These are phyloP conservation scores for Epizoanthus fatuus DNA, from an alignment of 92 coral and sea anemone genomes.

Conservation along the genomic window DNA sequence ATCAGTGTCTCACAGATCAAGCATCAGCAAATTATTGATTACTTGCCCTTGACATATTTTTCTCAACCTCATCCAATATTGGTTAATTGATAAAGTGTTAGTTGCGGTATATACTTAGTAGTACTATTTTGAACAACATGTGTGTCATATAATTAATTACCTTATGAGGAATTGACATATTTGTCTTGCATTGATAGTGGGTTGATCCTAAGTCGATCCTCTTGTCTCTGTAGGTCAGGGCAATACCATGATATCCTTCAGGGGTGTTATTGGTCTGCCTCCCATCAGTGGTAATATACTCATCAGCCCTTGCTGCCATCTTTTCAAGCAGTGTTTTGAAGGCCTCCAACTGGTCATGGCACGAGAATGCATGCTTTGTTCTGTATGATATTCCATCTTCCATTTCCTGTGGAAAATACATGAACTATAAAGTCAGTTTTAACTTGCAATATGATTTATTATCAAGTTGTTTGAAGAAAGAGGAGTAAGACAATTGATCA, in stretches of 20 bases:
- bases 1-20: no score
- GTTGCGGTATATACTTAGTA: no score
- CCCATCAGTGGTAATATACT: constrained; percentile 45
- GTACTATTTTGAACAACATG: no score
- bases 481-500: not conserved
- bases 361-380: constrained; percentile 57
- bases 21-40: no score
- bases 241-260: constrained; percentile 63
- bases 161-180: constrained; percentile 65
- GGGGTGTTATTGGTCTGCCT: constrained; percentile 38
- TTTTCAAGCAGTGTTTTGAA: constrained; percentile 50
- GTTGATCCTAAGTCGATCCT: constrained; percentile 48
- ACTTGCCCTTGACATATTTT: no score
- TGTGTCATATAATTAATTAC: not conserved
- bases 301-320: constrained; percentile 65
- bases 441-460: not conserved
- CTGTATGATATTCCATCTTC: constrained; percentile 53
- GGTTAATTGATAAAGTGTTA: no score
- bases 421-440: not conserved
- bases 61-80: no score
- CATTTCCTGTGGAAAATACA: constrained; percentile 15
- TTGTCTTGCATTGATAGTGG: constrained; percentile 56
- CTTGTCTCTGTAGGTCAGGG: constrained; percentile 59
- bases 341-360: constrained; percentile 51
- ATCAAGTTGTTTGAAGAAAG: not conserved